A percentile compares a stretch with the other conserved stretches of the same genome.
These are phyloP conservation scores for Coenonympha glycerion DNA, from an alignment of 2,888 invertebrate species.

Conservation along the genomic window DNA sequence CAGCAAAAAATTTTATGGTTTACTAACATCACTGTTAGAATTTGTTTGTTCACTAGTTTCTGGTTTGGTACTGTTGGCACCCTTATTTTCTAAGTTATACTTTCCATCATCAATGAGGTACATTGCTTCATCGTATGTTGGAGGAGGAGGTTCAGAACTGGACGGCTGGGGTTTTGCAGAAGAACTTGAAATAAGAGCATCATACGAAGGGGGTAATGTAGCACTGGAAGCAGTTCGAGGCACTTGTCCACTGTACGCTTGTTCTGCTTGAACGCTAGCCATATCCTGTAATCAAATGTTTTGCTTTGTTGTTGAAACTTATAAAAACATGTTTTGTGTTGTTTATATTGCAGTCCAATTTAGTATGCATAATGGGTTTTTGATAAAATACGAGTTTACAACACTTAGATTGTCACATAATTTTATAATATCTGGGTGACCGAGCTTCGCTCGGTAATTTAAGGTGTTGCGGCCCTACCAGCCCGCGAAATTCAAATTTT, in stretches of 20 bases:
- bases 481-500: too few species aligned
- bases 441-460: too few species aligned
- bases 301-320: slow-evolving; percentile 1
- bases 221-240: slow-evolving; percentile 75
- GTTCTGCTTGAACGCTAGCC: slow-evolving; percentile 74
- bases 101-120: slow-evolving; percentile 71
- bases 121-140: slow-evolving; percentile 80
- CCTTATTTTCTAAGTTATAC: slow-evolving; percentile 44
- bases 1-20: slow-evolving; percentile 53
- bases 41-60: slow-evolving; percentile 56
- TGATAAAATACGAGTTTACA: too few species aligned
- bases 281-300: slow-evolving; percentile 70
- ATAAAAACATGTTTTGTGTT: not conserved
- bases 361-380: too few species aligned
- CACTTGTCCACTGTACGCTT: slow-evolving; percentile 69
- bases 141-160: slow-evolving; percentile 76
- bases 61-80: slow-evolving; percentile 51
- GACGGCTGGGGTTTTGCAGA: slow-evolving; percentile 62
- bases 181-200: slow-evolving; percentile 70
- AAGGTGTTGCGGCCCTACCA: too few species aligned
- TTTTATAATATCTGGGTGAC: too few species aligned
- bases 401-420: too few species aligned
- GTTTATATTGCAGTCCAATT: too few species aligned
- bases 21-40: slow-evolving; percentile 46
- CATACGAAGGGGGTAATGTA: slow-evolving; percentile 79